Conservation (phyloP, 2,888 invertebrate genomes). For the Ceramica pisi region DNA sequence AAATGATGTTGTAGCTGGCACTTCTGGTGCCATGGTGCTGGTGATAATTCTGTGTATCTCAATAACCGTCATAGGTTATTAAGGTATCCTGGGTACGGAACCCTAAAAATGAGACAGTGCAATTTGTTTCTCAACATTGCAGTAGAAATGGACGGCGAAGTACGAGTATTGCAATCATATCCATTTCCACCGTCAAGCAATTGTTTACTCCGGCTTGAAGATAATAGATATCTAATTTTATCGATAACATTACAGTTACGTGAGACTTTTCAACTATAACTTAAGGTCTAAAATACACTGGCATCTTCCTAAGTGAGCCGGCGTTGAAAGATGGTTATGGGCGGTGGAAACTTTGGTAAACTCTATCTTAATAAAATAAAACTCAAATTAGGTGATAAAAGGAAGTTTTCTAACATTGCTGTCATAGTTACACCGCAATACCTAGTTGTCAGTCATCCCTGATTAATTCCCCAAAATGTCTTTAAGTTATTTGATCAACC, state of each 20-base stretch:
- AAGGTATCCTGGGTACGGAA: too few species aligned
- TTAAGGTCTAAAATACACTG: background rate
- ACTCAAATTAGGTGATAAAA: background rate
- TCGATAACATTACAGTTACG: too few species aligned
- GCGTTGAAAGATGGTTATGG: background rate
- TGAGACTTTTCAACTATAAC: background rate
- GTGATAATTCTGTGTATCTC: too few species aligned
- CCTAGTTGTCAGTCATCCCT: conserved; percentile 5
- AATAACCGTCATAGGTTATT: too few species aligned
- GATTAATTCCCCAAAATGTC: background rate
- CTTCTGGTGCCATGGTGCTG: too few species aligned
- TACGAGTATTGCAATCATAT: background rate
- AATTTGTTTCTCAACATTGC: too few species aligned
- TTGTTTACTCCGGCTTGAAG: background rate
- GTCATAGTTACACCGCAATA: conserved; percentile 7
- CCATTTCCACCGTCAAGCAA: background rate
- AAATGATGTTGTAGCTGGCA: too few species aligned
- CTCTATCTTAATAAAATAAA: background rate
- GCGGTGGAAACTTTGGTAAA: background rate
- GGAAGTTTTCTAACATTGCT: conserved; percentile 3
- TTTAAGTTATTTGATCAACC: too few species aligned
- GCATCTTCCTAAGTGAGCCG: background rate
- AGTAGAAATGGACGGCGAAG: background rate
- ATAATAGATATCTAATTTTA: background rate
- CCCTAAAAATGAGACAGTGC: too few species aligned